Percentiles rank a stretch among this genome's conserved stretches.
Evolutionary conservation across 2,113 vertebrate genomes (phyloP).

Genomic region (Hucho hucho): DNA sequence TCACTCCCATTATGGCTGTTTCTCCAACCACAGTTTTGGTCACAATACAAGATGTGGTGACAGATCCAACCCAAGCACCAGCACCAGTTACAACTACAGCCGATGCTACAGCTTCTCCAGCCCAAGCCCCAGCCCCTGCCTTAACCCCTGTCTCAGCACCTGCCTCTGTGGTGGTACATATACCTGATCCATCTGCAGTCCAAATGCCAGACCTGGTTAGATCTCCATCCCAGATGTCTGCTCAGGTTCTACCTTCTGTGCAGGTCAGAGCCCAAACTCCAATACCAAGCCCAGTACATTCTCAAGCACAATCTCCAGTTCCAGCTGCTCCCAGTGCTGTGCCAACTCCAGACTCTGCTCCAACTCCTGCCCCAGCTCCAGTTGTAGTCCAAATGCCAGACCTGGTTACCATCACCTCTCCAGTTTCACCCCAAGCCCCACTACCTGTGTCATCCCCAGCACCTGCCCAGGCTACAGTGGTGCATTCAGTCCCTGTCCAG

Average conservation of each 20-base stretch:
- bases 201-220: slow-evolving; percentile 68
- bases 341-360: slow-evolving; percentile 12
- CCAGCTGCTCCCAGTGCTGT: slow-evolving; percentile 25
- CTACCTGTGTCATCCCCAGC: slow-evolving; percentile 42
- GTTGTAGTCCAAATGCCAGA: slow-evolving; percentile 65
- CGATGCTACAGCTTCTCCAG: slow-evolving; percentile 20
- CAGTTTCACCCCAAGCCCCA: slow-evolving; percentile 43
- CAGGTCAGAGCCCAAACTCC: slow-evolving; percentile 45
- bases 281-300: slow-evolving; percentile 50
- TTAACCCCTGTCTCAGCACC: too few relatives aligned
- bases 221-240: slow-evolving; percentile 56
- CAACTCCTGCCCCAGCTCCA: slow-evolving; percentile 9
- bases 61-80: slow-evolving; percentile 50
- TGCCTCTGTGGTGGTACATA: background rate
- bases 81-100: slow-evolving; percentile 12
- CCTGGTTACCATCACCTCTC: slow-evolving; percentile 62
- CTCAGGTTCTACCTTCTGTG: slow-evolving; percentile 41
- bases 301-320: slow-evolving; percentile 37
- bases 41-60: slow-evolving; percentile 63
- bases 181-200: slow-evolving; percentile 33
- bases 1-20: slow-evolving; percentile 19
- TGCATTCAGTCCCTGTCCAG: slow-evolving; percentile 52
- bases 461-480: slow-evolving; percentile 47
- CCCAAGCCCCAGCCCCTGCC: slow-evolving; percentile 6
- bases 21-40: slow-evolving; percentile 38